These are phyloP conservation scores for Ernsta delagoae DNA, from an alignment of 2,888 invertebrate genomes.

Conservation along the genomic window DNA sequence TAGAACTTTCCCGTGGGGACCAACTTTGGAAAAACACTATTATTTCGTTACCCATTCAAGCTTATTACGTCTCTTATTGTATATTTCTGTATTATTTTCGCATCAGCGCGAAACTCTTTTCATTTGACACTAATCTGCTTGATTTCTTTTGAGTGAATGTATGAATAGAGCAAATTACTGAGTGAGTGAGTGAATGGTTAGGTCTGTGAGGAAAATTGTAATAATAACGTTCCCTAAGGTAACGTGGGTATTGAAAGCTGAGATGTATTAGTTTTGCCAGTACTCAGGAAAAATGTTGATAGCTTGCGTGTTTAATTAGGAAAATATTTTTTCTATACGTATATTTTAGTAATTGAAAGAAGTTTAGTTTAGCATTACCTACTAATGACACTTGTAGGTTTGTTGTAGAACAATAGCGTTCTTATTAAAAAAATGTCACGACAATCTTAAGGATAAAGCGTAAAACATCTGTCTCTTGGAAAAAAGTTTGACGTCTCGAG, in stretches of 20 bases:
- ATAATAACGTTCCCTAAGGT: conserved; percentile 12
- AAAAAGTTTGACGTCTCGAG: conserved; percentile 2
- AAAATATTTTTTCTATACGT: too few species aligned
- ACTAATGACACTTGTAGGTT: too few species aligned
- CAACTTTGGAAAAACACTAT: background rate
- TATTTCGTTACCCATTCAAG: background rate
- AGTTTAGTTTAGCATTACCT: too few species aligned
- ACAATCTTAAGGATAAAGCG: background rate
- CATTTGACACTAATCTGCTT: conserved; percentile 23
- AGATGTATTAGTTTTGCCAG: background rate
- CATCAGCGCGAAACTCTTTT: conserved; percentile 6
- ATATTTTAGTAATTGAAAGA: too few species aligned
- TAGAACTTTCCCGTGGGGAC: background rate
- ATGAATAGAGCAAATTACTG: conserved; percentile 30
- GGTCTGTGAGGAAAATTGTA: conserved; percentile 4
- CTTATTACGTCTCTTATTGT: background rate
- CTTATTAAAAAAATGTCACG: background rate
- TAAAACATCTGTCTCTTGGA: background rate
- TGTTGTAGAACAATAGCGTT: too few species aligned
- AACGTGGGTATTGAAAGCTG: background rate
- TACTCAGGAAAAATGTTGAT: background rate
- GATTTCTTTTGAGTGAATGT: conserved; percentile 18
- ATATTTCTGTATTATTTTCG: conserved; percentile 1
- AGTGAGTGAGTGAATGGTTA: conserved; percentile 16
- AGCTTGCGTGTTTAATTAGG: too few species aligned